Percentiles rank a stretch among this genome's conserved stretches.
These are phyloP conservation scores for Heliothis virescens DNA, from an alignment of 1,140 invertebrate genomes.

Conservation along the genomic window DNA sequence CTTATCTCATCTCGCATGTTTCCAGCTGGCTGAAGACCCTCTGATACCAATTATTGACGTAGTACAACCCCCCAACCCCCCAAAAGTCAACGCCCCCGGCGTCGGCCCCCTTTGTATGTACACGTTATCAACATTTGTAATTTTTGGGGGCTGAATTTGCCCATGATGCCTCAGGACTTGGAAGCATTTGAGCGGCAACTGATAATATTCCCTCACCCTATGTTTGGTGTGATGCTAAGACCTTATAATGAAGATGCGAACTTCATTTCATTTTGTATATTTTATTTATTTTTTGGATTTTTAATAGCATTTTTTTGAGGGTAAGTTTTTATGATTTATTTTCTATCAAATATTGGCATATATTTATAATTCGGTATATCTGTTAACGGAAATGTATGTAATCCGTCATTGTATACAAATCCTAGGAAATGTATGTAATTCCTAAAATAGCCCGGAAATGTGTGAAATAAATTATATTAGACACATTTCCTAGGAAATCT, in stretches of 20 bases:
- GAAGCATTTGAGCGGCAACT: constrained; percentile 26
- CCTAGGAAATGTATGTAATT: too few relatives aligned
- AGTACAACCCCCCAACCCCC: background rate
- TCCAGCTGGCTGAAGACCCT: constrained; percentile 57
- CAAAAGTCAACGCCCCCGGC: background rate
- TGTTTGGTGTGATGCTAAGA: background rate
- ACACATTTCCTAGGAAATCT: too few relatives aligned
- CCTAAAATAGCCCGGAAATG: too few relatives aligned
- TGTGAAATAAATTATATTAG: too few relatives aligned
- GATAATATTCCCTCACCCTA: constrained; percentile 9
- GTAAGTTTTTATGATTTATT: background rate
- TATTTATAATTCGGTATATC: too few relatives aligned
- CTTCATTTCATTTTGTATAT: background rate
- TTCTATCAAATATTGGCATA: background rate
- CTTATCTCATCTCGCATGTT: constrained; percentile 41
- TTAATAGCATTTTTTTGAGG: background rate
- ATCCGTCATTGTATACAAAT: too few relatives aligned
- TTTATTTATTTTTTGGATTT: too few relatives aligned
- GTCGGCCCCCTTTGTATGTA: constrained; percentile 10
- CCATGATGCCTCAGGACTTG: constrained; percentile 20
- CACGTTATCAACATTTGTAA: constrained; percentile 32
- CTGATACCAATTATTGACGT: constrained; percentile 33
- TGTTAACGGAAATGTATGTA: too few relatives aligned
- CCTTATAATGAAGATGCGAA: background rate
- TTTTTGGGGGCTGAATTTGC: constrained; percentile 29